Conservation (phyloP, 2,888 invertebrate species). For the Sphecodes monilicornis region DNA sequence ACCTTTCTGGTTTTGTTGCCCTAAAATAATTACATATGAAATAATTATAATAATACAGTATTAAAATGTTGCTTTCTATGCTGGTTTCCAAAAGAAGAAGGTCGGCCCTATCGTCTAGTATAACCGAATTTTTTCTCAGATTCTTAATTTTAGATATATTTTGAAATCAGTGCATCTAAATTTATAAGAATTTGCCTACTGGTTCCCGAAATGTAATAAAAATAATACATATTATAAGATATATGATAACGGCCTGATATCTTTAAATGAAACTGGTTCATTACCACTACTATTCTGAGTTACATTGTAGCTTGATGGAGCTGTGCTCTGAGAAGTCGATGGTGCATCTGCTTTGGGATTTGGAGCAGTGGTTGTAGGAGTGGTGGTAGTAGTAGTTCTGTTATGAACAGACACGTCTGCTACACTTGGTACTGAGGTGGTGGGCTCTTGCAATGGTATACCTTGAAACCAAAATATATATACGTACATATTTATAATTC, state of each 20-base stretch:
- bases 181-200: background rate
- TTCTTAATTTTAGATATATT: background rate
- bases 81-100: background rate
- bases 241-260: too few relatives aligned
- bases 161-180: background rate
- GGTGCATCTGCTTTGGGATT: conserved; percentile 72
- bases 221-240: background rate
- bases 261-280: background rate
- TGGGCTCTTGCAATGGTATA: conserved; percentile 86
- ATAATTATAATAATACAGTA: background rate
- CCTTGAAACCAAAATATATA: conserved; percentile 72
- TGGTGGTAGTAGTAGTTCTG: conserved; percentile 64
- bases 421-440: conserved; percentile 70
- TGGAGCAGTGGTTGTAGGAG: conserved; percentile 19
- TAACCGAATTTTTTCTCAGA: background rate
- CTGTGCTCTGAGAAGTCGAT: conserved; percentile 73
- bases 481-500: background rate
- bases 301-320: conserved; percentile 37
- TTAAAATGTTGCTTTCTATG: background rate
- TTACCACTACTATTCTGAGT: conserved; percentile 70
- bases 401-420: conserved; percentile 81
- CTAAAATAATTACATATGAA: conserved; percentile 53
- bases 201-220: background rate
- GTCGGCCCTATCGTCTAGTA: background rate
- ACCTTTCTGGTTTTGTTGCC: conserved; percentile 73